Base-by-base conservation (phyloP, 2,797 vertebrate genomes). In the Spinus olivaceus region DNA sequence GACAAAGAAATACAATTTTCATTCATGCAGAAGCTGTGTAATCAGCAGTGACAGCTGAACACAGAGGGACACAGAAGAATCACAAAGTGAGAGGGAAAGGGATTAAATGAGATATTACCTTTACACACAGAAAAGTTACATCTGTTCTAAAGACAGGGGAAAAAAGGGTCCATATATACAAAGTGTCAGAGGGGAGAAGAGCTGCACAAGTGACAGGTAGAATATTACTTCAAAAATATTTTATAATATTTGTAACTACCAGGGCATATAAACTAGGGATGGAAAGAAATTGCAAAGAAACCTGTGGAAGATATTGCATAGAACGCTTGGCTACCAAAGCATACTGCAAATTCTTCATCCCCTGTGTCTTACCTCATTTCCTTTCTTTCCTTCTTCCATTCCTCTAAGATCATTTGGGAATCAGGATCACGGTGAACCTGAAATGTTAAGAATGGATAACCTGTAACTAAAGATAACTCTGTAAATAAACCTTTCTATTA, bases 381-480 rank as follows among this genome's bases (percentile, higher is more conserved):
- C 78, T 99, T 98, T 90, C 99, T 98, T 94, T 99, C 99, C 88
- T 95, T 98, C 86, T 98, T 99, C 99, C 99, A 99, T 87, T 99
- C 98, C 88, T 98, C 97, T 46, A 99, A 97, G 46, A 99, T 98
- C 73, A 98, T 98, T 95, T 99, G 99, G 24, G 99, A 99, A 12
- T 98, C 98, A 4, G 98, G 95, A 91, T 99, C 99, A 94, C 98
- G 98, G 94, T 99, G 98, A 50, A 99, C 98, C 99, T 99, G 93
- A 94, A 95, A 91, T 24, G 22, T 46, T 10, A 92, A 54, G 28
- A 16, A 70, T 28, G 8, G 35, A 50, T 24, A 72, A 83, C 19
- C 54, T 30, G 28, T 65, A 83, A 93, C n/a, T 77, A 81, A 67
- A 17, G 33, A 76, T 46, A 66, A 47, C 14, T 56, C 46, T 13